A percentile compares a stretch with the other conserved stretches of the same genome.
phyloP scores from a whole-genome alignment of 2,113 vertebrate genomes.

The Pterophyllum scalare region DNA sequence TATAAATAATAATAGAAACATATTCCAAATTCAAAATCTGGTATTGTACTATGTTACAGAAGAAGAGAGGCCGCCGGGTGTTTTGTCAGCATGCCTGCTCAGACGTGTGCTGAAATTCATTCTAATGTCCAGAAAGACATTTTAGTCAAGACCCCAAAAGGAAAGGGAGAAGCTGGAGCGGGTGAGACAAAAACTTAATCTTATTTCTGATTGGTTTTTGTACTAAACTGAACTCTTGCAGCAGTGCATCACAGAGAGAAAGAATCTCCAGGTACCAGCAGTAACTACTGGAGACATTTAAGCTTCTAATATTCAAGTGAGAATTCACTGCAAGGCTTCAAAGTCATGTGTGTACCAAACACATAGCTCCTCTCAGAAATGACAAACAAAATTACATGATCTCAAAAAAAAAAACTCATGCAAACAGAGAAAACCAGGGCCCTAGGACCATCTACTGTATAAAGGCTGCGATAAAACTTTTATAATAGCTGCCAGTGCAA shows the following conservation, averaged over 20 bases:
- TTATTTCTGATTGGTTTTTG: neutral
- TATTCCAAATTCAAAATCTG: neutral
- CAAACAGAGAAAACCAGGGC: neutral
- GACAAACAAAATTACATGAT: neutral
- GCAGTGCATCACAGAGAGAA: neutral
- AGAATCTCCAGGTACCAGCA: neutral
- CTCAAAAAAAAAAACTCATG: neutral
- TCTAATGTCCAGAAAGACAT: neutral
- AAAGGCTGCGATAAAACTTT: constrained; percentile 39
- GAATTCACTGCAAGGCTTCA: neutral
- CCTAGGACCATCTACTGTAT: neutral
- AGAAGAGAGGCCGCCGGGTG: neutral
- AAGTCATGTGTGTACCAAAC: neutral
- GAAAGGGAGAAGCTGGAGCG: neutral
- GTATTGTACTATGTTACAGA: neutral
- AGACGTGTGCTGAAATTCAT: neutral
- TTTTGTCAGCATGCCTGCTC: neutral
- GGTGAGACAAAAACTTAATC: neutral
- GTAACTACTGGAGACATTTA: neutral
- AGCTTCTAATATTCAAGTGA: neutral
- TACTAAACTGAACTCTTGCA: neutral
- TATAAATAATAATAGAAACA: neutral
- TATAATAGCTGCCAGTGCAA: constrained; percentile 19
- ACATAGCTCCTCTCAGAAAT: neutral
- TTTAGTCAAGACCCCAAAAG: neutral